A percentile compares a stretch with the other conserved stretches of the same genome.
Conservation (phyloP, 2,888 invertebrate genomes). For the Incurvaria masculella region DNA sequence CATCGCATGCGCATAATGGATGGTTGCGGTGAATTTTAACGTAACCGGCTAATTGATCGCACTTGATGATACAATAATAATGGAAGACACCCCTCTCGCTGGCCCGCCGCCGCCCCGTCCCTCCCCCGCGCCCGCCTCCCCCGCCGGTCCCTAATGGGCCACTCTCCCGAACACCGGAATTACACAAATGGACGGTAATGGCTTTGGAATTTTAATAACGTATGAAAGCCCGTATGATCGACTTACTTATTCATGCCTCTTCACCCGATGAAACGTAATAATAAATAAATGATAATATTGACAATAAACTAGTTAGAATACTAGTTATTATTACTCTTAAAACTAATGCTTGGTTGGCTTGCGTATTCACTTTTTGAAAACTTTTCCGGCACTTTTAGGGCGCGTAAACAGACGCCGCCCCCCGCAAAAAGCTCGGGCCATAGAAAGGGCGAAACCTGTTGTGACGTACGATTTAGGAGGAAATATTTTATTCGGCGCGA, state of each 20-base stretch:
- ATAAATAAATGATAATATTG: too few species aligned
- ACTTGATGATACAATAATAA: slow-evolving; percentile 39
- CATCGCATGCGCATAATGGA: slow-evolving; percentile 36
- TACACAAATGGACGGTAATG: neutral
- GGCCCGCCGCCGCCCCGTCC: slow-evolving; percentile 17
- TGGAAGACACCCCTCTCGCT: slow-evolving; percentile 24
- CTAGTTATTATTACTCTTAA: too few species aligned
- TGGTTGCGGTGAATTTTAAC: slow-evolving; percentile 43
- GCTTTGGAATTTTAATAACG: neutral
- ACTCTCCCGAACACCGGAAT: neutral
- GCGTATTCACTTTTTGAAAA: too few species aligned
- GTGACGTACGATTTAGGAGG: slow-evolving; percentile 54
- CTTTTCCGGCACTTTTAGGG: too few species aligned
- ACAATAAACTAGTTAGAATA: too few species aligned
- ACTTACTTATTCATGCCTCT: neutral
- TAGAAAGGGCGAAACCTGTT: slow-evolving; percentile 46
- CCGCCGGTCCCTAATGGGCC: slow-evolving; percentile 17
- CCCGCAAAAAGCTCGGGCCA: slow-evolving; percentile 42
- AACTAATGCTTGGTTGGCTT: too few species aligned
- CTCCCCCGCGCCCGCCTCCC: slow-evolving; percentile 28
- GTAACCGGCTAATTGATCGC: slow-evolving; percentile 46
- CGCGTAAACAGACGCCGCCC: slow-evolving; percentile 17
- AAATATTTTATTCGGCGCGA: slow-evolving; percentile 51
- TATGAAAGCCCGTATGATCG: neutral
- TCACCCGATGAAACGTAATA: neutral